These are phyloP conservation scores for Stomatorhinus ivindoensis DNA, from an alignment of 2,113 vertebrate genomes.

Conservation along the genomic window DNA sequence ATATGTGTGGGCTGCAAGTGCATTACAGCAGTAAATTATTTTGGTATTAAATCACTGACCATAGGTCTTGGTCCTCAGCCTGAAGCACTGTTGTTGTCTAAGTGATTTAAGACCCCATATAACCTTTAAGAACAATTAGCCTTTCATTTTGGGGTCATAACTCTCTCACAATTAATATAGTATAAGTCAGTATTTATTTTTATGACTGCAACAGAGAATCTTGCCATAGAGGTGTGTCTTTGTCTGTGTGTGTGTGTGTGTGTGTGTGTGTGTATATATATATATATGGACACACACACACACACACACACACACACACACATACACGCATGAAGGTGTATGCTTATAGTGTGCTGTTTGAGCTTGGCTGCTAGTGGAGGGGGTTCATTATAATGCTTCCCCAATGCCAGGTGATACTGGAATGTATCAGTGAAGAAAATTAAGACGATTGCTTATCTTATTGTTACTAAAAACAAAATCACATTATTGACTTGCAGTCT, in stretches of 20 bases:
- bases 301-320: no score
- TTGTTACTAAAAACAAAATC: not conserved
- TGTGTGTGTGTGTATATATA: not conserved
- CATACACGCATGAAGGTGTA: not conserved
- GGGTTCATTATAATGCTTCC: not conserved
- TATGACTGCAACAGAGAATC: constrained; percentile 21
- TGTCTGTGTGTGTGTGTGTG: not conserved
- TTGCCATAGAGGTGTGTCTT: not conserved
- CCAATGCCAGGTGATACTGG: not conserved
- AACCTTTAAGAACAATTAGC: constrained; percentile 45
- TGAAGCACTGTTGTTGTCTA: not conserved
- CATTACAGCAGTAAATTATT: not conserved
- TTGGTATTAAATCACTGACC: constrained; percentile 42
- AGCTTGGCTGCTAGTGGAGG: not conserved
- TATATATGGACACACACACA: no score
- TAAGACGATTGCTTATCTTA: not conserved
- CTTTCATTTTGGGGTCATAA: constrained; percentile 41
- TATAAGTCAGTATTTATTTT: constrained; percentile 40
- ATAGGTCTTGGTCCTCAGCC: constrained; percentile 6
- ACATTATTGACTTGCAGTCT: not conserved
- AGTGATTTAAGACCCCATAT: constrained; percentile 41
- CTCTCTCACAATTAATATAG: constrained; percentile 44
- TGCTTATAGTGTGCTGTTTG: not conserved
- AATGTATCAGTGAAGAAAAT: not conserved
- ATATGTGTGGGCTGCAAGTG: constrained; percentile 21